phyloP scores from a whole-genome alignment of 2,888 invertebrate genomes.

The Tricholauxania praeusta region DNA sequence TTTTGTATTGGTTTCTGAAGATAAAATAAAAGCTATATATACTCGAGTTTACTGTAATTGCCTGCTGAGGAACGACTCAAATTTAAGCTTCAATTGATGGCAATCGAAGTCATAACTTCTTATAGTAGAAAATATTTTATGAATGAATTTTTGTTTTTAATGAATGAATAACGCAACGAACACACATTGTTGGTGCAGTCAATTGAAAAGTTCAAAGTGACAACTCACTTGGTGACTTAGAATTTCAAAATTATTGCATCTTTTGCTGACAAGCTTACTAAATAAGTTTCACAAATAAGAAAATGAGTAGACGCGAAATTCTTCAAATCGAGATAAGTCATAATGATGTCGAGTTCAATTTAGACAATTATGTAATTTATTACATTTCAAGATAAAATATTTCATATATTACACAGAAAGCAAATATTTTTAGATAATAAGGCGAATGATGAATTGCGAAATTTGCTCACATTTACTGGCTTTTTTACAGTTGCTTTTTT shows the following conservation, averaged over 20 bases:
- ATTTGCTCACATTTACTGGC: too few relatives aligned
- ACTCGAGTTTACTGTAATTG: constrained; percentile 5
- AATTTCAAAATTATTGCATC: constrained; percentile 17
- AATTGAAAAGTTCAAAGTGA: constrained; percentile 48
- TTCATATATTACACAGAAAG: not conserved
- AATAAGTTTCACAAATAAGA: not conserved
- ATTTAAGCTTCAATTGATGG: constrained; percentile 34
- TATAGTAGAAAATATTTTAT: constrained; percentile 24
- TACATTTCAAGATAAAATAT: not conserved
- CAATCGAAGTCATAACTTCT: constrained; percentile 23
- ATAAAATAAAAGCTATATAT: too few relatives aligned
- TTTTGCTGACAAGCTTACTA: not conserved
- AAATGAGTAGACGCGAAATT: constrained; percentile 9
- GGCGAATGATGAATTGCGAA: too few relatives aligned
- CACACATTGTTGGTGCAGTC: constrained; percentile 27
- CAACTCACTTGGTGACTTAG: constrained; percentile 27
- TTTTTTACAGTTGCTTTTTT: too few relatives aligned
- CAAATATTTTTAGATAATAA: too few relatives aligned
- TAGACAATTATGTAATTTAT: constrained; percentile 16
- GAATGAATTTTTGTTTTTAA: constrained; percentile 42
- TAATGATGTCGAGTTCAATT: constrained; percentile 17
- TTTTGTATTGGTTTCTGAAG: too few relatives aligned
- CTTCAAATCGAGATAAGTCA: constrained; percentile 4
- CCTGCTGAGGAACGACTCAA: not conserved
- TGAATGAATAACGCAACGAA: constrained; percentile 45